These are phyloP conservation scores for Diloba caeruleocephala DNA, from an alignment of 2,888 invertebrate genomes.

Conservation along the genomic window DNA sequence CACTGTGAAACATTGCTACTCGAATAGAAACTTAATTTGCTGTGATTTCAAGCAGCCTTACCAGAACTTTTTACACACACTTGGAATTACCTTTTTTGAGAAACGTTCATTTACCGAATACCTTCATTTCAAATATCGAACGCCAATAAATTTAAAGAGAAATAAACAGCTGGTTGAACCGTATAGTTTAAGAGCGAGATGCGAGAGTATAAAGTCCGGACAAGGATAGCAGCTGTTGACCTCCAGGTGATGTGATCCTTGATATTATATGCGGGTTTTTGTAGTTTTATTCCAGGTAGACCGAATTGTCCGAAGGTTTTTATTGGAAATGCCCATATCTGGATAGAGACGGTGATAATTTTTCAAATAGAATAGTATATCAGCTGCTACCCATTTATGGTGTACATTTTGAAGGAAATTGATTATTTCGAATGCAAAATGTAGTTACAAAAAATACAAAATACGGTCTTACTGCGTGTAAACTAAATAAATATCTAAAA, in stretches of 20 bases:
- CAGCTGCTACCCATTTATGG: constrained; percentile 22
- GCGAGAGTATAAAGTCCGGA: constrained; percentile 23
- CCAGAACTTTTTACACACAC: background rate
- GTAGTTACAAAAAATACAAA: no score
- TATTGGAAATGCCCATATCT: constrained; percentile 15
- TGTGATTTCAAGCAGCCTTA: no score
- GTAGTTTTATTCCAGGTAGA: constrained; percentile 32
- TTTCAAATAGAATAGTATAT: background rate
- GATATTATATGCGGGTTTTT: constrained; percentile 34
- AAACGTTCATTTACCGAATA: constrained; percentile 17
- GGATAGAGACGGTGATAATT: constrained; percentile 11
- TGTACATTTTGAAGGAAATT: constrained; percentile 8
- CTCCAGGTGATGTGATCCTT: constrained; percentile 48
- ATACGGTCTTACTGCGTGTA: no score
- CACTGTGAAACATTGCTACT: no score
- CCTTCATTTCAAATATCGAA: constrained; percentile 19
- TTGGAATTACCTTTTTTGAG: background rate
- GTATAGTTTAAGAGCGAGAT: constrained; percentile 29
- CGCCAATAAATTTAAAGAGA: constrained; percentile 9
- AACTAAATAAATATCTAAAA: no score
- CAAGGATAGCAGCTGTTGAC: constrained; percentile 41
- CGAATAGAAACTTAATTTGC: no score
- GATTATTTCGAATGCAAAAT: no score
- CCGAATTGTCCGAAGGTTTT: constrained; percentile 31
- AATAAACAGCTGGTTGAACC: constrained; percentile 35